Percentiles rank a stretch among this genome's conserved stretches.
Evolutionary conservation across 2,888 invertebrate genomes (phyloP).

Genomic region (Zelleria hepariella): DNA sequence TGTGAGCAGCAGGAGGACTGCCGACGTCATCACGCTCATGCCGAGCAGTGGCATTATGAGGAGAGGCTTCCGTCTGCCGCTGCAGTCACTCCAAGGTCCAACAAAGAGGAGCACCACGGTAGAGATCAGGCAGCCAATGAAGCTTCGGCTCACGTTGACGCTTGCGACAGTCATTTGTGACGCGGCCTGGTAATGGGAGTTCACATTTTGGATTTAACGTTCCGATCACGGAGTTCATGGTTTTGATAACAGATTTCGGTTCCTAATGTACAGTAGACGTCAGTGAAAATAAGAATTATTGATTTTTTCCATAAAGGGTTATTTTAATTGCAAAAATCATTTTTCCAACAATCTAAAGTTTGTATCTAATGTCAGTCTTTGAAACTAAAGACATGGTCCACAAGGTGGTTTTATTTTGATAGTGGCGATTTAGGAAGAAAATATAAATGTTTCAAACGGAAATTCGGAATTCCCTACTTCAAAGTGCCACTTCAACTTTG

Average conservation of each 20-base stretch:
- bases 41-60: constrained; percentile 70
- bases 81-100: constrained; percentile 76
- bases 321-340: too few species aligned
- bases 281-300: too few species aligned
- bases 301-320: too few species aligned
- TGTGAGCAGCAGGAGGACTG: constrained; percentile 51
- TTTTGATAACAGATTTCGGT: too few species aligned
- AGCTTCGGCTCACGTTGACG: constrained; percentile 75
- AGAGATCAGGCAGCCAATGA: constrained; percentile 68
- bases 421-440: too few species aligned
- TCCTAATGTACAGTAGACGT: too few species aligned
- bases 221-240: neutral
- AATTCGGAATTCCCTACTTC: too few species aligned
- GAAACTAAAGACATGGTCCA: too few species aligned
- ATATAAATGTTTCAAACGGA: too few species aligned
- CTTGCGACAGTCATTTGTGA: constrained; percentile 75
- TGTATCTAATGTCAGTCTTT: too few species aligned
- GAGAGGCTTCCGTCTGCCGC: constrained; percentile 70
- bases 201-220: neutral
- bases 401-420: too few species aligned
- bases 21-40: constrained; percentile 62
- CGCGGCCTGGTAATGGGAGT: constrained; percentile 38
- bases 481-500: neutral
- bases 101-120: constrained; percentile 72
- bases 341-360: too few species aligned